Base-by-base conservation (phyloP, 64 coral and sea anemone species). In the Porites australiensis region DNA sequence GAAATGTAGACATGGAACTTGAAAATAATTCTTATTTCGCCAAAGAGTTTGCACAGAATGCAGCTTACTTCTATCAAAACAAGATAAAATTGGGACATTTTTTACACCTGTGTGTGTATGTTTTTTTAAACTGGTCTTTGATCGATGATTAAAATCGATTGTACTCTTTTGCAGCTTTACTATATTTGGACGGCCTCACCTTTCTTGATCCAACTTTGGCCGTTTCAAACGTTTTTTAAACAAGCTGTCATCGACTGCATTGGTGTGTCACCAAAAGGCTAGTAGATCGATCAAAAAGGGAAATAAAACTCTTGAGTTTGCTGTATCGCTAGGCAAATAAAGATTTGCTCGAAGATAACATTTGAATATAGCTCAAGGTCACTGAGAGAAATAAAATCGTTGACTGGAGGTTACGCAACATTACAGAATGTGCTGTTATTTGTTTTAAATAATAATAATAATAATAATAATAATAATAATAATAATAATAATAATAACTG, bases 261-360 rank as follows among this genome's bases (percentile, higher is more conserved):
- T 23, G 43, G 10, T 22, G 68, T 9, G 23, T 71, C 68, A 6
- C 54, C 12, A 57, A 9, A 57, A 57, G 12, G 7, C 54, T 37
- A 37, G 54, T 7, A 9, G 54, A 5, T 9, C 54, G 54, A 57
- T 27, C 43, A 23, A 69, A 69, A 5, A 18, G 19, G 70, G 43
- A 44, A 72, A 72, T 72, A 37, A 74, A 74, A 74, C 72, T 71
- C 12, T 47, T 48, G 44, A 74, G 14, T 74, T 44, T 12, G 23
- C 37, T 72, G 48, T 74, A 74, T 74, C 43, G 72, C 15, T 74
- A 46, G 37, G 11, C 58, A 62, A 61, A 63, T 62, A 81, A 57
- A 81, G 55, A 79, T 81, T 62, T 2, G 27, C 27, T 46, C 5
- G 22, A 45, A 22, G 78, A 81, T 81, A 81, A 81, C 7, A 61